Evolutionary conservation across 2,113 vertebrate genomes (phyloP).

Genomic region (Grallaria varia): DNA sequence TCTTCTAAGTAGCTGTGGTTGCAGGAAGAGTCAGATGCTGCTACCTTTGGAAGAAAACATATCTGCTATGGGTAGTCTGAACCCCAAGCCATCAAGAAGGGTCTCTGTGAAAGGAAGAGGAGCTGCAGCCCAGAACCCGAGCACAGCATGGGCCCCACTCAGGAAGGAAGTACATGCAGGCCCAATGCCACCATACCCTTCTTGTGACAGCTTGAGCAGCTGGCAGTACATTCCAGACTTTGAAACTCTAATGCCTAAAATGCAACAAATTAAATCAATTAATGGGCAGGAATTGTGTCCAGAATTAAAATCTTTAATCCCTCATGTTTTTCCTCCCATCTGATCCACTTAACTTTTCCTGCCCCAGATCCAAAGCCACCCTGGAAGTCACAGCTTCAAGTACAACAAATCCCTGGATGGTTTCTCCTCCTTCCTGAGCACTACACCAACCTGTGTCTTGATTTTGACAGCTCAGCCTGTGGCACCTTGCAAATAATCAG

Average conservation of each 20-base stretch:
- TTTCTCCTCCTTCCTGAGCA: not conserved
- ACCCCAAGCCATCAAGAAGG: not conserved
- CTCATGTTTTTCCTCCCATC: not conserved
- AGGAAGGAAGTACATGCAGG: fast-evolving
- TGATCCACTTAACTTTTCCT: not conserved
- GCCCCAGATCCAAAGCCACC: not conserved
- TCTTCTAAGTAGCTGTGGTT: not conserved
- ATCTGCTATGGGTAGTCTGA: not conserved
- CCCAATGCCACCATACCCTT: not conserved
- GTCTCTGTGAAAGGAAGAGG: not conserved
- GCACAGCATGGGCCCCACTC: not conserved
- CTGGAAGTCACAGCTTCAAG: not conserved
- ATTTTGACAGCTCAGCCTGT: not conserved
- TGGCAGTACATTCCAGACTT: not conserved
- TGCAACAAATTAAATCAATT: not conserved
- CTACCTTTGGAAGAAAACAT: not conserved
- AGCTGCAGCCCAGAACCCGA: not conserved
- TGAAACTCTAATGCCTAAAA: not conserved
- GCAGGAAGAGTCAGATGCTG: not conserved
- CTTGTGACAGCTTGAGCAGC: not conserved
- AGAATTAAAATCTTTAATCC: not conserved
- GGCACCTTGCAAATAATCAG: not conserved
- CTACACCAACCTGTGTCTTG: not conserved
- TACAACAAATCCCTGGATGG: not conserved
- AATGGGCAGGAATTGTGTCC: not conserved